Evolutionary conservation across 2,888 invertebrate species (phyloP).

Genomic region (Megastigmus dorsalis): DNA sequence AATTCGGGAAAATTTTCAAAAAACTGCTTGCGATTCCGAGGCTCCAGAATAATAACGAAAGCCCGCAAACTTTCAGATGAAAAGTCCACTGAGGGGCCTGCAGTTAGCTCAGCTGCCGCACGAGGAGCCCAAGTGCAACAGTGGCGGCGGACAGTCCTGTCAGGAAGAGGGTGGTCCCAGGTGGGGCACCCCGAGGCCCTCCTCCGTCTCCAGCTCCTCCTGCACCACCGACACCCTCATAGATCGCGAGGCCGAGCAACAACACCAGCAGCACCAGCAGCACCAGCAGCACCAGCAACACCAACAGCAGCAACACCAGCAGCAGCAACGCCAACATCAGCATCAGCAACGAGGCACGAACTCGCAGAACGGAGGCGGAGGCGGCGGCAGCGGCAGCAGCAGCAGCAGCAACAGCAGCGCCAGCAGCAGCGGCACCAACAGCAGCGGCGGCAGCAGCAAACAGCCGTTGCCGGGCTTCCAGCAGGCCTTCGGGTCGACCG

Average conservation of each 20-base stretch:
- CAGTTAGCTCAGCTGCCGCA: conserved; percentile 33
- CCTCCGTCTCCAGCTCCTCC: conserved; percentile 39
- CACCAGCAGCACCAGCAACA: conserved; percentile 56
- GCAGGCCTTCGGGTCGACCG: conserved; percentile 90
- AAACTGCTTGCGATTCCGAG: too few species aligned
- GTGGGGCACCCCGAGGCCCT: conserved; percentile 31
- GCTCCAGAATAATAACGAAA: too few species aligned
- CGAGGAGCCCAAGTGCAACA: conserved; percentile 53
- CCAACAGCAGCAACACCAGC: conserved; percentile 56
- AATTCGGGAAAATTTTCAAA: too few species aligned
- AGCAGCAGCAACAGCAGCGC: conserved; percentile 59
- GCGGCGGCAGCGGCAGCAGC: conserved; percentile 53
- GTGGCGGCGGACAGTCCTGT: conserved; percentile 15
- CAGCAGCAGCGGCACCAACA: conserved; percentile 52
- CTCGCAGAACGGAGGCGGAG: conserved; percentile 57
- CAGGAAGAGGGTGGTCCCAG: conserved; percentile 32
- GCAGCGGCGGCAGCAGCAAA: conserved; percentile 56
- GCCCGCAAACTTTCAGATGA: conserved; percentile 39
- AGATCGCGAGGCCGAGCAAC: conserved; percentile 33
- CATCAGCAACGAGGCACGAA: conserved; percentile 54
- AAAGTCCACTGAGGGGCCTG: conserved; percentile 11
- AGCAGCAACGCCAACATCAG: conserved; percentile 58
- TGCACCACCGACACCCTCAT: conserved; percentile 40
- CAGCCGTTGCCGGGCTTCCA: conserved; percentile 86
- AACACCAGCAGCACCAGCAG: conserved; percentile 56